These are phyloP conservation scores for Mesitornis unicolor DNA, from an alignment of 2,113 vertebrate genomes.

Conservation along the genomic window DNA sequence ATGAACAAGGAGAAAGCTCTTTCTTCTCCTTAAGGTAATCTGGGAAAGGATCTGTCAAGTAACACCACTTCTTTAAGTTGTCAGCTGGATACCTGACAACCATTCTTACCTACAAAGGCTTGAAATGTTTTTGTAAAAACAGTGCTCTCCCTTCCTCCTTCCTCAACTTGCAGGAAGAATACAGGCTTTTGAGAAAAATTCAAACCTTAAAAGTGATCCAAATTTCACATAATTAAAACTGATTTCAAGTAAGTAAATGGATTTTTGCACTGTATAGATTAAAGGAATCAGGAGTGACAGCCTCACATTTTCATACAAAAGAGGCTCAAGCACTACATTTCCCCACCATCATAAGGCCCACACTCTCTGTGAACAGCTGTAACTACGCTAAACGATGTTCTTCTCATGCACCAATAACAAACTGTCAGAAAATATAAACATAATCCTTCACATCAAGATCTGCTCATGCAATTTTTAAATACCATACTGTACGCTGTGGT, in stretches of 20 bases:
- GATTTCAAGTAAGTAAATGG: neutral
- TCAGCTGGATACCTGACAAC: neutral
- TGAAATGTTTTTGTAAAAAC: neutral
- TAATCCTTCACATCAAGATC: neutral
- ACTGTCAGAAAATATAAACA: conserved; percentile 9
- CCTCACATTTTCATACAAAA: neutral
- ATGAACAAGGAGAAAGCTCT: neutral
- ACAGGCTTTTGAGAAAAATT: neutral
- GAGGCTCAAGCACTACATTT: neutral
- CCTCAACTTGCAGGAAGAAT: neutral
- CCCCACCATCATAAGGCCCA: neutral
- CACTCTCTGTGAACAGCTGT: neutral
- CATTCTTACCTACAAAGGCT: neutral
- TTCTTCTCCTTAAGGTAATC: neutral
- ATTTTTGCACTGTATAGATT: neutral
- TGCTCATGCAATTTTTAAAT: conserved; percentile 3
- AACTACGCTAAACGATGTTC: neutral
- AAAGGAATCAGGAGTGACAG: neutral
- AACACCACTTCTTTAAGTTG: neutral
- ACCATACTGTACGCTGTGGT: neutral
- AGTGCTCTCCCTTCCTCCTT: neutral
- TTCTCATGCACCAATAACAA: neutral
- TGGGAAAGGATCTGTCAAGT: neutral
- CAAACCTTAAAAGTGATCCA: neutral
- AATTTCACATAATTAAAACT: neutral